These are phyloP conservation scores for Apocrypta bakeri DNA, from an alignment of 1,140 invertebrate genomes.

Conservation along the genomic window DNA sequence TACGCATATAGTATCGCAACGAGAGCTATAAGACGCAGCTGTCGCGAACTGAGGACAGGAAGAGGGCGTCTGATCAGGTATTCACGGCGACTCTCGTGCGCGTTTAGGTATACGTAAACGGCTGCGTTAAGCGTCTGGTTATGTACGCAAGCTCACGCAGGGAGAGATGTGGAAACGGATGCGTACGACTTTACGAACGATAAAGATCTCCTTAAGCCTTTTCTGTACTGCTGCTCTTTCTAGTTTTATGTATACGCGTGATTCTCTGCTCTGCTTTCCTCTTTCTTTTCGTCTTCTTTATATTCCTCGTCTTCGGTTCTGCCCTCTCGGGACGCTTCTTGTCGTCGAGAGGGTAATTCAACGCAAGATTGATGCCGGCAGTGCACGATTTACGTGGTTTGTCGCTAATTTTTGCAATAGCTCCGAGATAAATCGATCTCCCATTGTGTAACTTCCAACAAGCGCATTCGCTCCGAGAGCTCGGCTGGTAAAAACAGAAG, in stretches of 20 bases:
- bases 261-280: background rate
- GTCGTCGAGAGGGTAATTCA: background rate
- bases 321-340: background rate
- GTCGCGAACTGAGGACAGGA: conserved; percentile 3
- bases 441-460: too few relatives aligned
- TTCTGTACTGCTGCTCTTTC: background rate
- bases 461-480: too few relatives aligned
- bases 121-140: conserved; percentile 2
- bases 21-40: background rate
- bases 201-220: conserved; percentile 1
- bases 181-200: background rate
- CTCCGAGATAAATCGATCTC: too few relatives aligned
- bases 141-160: background rate
- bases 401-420: too few relatives aligned
- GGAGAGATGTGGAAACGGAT: background rate
- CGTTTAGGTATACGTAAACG: background rate
- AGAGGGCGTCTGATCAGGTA: background rate
- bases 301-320: background rate
- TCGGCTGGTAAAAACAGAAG: too few relatives aligned
- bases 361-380: too few relatives aligned
- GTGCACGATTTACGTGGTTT: too few relatives aligned
- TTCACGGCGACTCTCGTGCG: background rate
- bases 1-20: background rate
- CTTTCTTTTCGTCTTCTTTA: background rate
- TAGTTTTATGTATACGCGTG: background rate